Evolutionary conservation across 2,888 invertebrate genomes (phyloP), one percentile per base, ranked within the genome.

Genomic region (Galerucella calmariensis): DNA sequence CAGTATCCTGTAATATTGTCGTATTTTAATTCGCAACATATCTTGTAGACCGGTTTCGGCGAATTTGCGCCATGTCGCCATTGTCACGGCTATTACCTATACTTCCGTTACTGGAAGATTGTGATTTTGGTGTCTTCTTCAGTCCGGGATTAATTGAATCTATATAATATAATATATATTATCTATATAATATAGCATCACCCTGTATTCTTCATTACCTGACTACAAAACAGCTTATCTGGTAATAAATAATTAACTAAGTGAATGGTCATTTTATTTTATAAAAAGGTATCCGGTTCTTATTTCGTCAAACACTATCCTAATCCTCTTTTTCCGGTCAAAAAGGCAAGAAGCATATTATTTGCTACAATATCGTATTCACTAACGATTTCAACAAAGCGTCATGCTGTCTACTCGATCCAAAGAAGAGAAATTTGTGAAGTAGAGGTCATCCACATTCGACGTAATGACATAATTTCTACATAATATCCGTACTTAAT

Each of bases 361-460:
- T 56, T 61, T 62, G 51, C 69, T 35, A 70, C 58, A 69, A 73
- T 73, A 27, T 63, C 51, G 41, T 35, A 69, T 61, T 61, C 65
- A 14, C 67, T 65, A 61, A 66, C 70, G 58, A 72, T 61, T 67
- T 61, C 67, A 58, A 74, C 56, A 70, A 66, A 80, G 78, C 82
- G 82, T 81, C 82, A 78, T 79, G 81, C 82, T 82, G 82, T 82
- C 82, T 82, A 82, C 63, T 46, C 44, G 16, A 46, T 20, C 46
- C 20, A 46, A 80, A 79, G 77, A 82, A 81, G 81, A 81, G 81
- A 81, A 82, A 81, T 71, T 80, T 80, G 78, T 79, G 75, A 76
- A 78, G 79, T 79, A 79, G 81, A 82, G 82, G 82, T 81, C 81
- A 78, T 80, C 80, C 79, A 81, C 82, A 80, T 82, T 79, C 75